Evolutionary conservation across 2,888 invertebrate genomes (phyloP).

Genomic region (Luperina testacea): DNA sequence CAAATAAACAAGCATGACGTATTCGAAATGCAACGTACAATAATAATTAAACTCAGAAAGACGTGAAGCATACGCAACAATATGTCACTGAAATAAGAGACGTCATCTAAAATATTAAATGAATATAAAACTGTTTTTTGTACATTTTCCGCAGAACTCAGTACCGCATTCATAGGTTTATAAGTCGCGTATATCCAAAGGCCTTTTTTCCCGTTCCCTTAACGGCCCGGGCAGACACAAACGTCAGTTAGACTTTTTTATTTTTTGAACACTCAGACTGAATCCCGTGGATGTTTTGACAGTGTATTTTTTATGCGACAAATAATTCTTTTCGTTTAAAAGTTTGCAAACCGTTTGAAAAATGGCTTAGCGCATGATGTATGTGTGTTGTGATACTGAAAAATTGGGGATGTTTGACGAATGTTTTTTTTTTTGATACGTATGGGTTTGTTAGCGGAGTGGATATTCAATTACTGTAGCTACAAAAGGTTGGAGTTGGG

Average conservation of each 20-base stretch:
- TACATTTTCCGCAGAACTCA: conserved; percentile 1
- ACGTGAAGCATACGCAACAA: conserved; percentile 25
- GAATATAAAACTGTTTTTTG: conserved; percentile 7
- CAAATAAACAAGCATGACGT: conserved; percentile 15
- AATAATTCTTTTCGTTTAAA: conserved; percentile 30
- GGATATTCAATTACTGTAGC: conserved; percentile 12
- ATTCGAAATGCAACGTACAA: conserved; percentile 36
- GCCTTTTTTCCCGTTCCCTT: conserved; percentile 25
- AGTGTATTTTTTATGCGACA: conserved; percentile 38
- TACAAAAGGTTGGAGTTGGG: background rate
- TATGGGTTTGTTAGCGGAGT: background rate
- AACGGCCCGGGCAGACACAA: conserved; percentile 36
- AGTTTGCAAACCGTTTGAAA: conserved; percentile 38
- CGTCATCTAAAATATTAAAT: conserved; percentile 11
- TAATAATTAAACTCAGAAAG: conserved; percentile 44
- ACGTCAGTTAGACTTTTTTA: conserved; percentile 30
- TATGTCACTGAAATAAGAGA: conserved; percentile 17
- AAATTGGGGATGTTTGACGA: conserved; percentile 8
- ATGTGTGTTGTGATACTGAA: conserved; percentile 8
- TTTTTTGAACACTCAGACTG: conserved; percentile 31
- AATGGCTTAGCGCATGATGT: conserved; percentile 20
- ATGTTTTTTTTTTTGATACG: conserved; percentile 1
- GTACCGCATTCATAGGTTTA: background rate
- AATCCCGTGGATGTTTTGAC: conserved; percentile 25
- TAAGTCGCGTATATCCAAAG: conserved; percentile 21